A percentile compares a stretch with the other conserved stretches of the same genome.
Evolutionary conservation across 1,140 invertebrate species (phyloP).

Genomic region (Drosophila grimshawi): DNA sequence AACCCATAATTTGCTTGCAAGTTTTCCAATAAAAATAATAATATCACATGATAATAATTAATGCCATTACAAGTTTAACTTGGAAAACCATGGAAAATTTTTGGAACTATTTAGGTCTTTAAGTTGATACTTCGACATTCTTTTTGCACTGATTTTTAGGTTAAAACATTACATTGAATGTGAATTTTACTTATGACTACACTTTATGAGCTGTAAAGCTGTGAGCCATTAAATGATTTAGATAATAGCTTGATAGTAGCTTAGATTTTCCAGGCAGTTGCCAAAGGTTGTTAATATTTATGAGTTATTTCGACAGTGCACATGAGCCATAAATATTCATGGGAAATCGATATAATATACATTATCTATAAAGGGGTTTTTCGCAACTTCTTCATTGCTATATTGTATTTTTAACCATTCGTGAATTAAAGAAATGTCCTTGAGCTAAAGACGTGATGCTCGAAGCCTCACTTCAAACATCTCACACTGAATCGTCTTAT

Average conservation of each 20-base stretch:
- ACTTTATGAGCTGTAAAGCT: not conserved
- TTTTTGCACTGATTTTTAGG: not conserved
- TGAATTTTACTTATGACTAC: not conserved
- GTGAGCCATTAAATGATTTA: not conserved
- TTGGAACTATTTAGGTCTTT: not conserved
- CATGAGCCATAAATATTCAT: constrained; percentile 37
- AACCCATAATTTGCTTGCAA: not conserved
- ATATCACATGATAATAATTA: not conserved
- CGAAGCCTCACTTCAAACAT: constrained; percentile 15
- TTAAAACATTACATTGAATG: not conserved
- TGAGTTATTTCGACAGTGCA: constrained; percentile 8
- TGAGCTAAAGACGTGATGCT: constrained; percentile 13
- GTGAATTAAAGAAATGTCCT: constrained; percentile 21
- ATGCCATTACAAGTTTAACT: not conserved
- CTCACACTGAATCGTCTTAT: constrained; percentile 26
- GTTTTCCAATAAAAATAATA: not conserved
- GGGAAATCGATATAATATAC: not conserved
- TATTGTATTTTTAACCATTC: constrained; percentile 3
- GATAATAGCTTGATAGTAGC: constrained; percentile 20
- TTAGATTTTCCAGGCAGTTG: constrained; percentile 20
- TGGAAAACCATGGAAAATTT: not conserved
- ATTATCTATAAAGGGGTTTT: not conserved
- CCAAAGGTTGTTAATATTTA: constrained; percentile 25
- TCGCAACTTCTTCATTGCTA: not conserved
- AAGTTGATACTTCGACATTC: too few relatives aligned